phyloP scores from a whole-genome alignment of 2,797 vertebrate species.

The Clarias fuscus region DNA sequence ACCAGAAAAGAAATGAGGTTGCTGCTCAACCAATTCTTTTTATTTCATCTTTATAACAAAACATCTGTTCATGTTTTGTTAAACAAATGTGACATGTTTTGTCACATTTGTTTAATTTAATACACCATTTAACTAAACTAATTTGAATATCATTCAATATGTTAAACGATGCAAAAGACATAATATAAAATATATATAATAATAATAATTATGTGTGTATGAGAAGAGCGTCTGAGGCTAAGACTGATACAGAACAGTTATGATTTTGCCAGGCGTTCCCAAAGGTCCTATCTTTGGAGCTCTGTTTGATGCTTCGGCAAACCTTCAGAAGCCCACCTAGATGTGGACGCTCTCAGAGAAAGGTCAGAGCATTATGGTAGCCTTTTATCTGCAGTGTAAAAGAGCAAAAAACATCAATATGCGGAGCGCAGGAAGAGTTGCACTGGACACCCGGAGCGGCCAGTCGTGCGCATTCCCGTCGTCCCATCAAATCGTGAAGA shows the following conservation, averaged over 20 bases:
- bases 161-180: no score
- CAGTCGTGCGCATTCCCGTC: neutral
- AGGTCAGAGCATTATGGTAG: conserved; percentile 65
- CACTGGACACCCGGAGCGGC: neutral
- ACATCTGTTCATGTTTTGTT: no score
- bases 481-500: conserved; percentile 5
- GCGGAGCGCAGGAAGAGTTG: conserved; percentile 50
- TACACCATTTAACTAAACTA: no score
- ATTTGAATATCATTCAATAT: no score
- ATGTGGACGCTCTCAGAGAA: conserved; percentile 70
- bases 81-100: no score
- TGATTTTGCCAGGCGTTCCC: conserved; percentile 29
- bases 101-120: no score
- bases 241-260: conserved; percentile 22
- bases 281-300: conserved; percentile 33
- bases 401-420: conserved; percentile 55
- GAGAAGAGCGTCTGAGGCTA: neutral
- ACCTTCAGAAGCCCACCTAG: conserved; percentile 59
- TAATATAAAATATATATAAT: no score
- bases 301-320: conserved; percentile 36
- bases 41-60: no score
- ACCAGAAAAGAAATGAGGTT: no score
- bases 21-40: no score
- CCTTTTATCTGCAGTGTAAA: conserved; percentile 73
- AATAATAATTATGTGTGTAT: no score